A percentile compares a stretch with the other conserved stretches of the same genome.
Conservation (phyloP, 2,888 invertebrate species). For the Caenorhabditis sinica region DNA sequence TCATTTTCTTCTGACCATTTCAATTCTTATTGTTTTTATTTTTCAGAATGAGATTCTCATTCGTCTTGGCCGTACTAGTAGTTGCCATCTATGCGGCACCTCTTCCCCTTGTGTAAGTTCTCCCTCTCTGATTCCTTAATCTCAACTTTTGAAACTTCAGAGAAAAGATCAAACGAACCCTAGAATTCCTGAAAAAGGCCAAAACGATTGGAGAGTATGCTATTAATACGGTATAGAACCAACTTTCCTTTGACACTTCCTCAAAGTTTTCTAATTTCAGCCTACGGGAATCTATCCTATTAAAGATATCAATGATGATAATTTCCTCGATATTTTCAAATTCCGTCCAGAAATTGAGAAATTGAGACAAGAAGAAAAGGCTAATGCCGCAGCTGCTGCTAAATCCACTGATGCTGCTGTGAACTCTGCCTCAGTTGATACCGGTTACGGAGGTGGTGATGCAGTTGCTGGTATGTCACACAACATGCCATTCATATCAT, state of each 20-base stretch:
- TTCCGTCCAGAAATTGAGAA: constrained; percentile 70
- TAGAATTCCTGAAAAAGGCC: constrained; percentile 66
- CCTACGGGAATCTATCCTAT: constrained; percentile 76
- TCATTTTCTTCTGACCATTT: neutral
- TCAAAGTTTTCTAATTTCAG: constrained; percentile 47
- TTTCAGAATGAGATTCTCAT: constrained; percentile 68
- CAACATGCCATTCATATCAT: neutral
- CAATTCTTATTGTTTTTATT: constrained; percentile 19
- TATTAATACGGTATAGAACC: constrained; percentile 68
- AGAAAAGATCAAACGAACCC: constrained; percentile 69
- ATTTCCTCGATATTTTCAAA: constrained; percentile 73
- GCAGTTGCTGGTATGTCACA: constrained; percentile 19
- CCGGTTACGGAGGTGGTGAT: constrained; percentile 43
- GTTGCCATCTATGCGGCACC: constrained; percentile 55
- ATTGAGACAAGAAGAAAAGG: constrained; percentile 50
- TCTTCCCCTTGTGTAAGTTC: constrained; percentile 56
- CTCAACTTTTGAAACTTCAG: constrained; percentile 36
- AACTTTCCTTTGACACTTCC: neutral
- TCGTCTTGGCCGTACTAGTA: constrained; percentile 55
- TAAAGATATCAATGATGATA: constrained; percentile 73
- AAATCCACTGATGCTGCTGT: constrained; percentile 50
- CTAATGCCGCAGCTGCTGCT: constrained; percentile 31
- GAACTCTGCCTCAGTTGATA: constrained; percentile 56
- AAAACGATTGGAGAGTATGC: constrained; percentile 72
- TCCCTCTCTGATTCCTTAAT: neutral